These are phyloP conservation scores for Tetragonisca angustula DNA, from an alignment of 2,888 invertebrate species.

Conservation along the genomic window DNA sequence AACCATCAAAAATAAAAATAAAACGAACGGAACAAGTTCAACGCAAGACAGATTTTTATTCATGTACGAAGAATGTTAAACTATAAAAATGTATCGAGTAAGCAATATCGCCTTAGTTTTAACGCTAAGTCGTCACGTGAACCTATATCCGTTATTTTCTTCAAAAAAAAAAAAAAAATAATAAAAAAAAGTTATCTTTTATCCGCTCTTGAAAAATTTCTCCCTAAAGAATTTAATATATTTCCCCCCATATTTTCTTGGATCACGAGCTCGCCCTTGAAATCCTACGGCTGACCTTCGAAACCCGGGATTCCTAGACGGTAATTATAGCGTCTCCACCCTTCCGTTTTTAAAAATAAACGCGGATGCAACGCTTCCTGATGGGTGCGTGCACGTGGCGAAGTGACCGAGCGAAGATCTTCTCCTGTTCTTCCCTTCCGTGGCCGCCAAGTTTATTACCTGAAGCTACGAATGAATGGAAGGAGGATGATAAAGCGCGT, in stretches of 20 bases:
- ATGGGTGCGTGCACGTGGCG: conserved; percentile 22
- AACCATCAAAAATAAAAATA: too few species aligned
- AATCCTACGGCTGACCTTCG: conserved; percentile 47
- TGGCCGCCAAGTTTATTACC: conserved; percentile 72
- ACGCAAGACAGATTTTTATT: too few species aligned
- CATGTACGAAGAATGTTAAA: too few species aligned
- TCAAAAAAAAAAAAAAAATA: too few species aligned
- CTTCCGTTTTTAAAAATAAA: conserved; percentile 59
- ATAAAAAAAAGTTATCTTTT: too few species aligned
- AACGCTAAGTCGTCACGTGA: too few species aligned
- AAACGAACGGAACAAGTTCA: too few species aligned
- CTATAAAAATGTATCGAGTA: too few species aligned
- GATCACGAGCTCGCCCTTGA: conserved; percentile 28
- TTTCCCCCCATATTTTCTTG: not conserved
- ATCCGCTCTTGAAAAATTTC: not conserved
- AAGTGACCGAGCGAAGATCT: conserved; percentile 66
- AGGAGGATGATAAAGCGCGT: conserved; percentile 75
- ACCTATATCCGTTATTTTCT: too few species aligned
- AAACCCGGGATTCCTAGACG: conserved; percentile 25
- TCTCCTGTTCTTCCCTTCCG: conserved; percentile 52
- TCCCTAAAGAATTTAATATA: not conserved
- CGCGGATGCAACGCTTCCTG: conserved; percentile 34
- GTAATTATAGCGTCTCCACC: conserved; percentile 34
- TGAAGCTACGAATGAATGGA: conserved; percentile 76
- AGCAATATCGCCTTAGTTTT: too few species aligned